Base-by-base conservation (phyloP, 2,113 vertebrate genomes). In the Uropsilus gracilis region DNA sequence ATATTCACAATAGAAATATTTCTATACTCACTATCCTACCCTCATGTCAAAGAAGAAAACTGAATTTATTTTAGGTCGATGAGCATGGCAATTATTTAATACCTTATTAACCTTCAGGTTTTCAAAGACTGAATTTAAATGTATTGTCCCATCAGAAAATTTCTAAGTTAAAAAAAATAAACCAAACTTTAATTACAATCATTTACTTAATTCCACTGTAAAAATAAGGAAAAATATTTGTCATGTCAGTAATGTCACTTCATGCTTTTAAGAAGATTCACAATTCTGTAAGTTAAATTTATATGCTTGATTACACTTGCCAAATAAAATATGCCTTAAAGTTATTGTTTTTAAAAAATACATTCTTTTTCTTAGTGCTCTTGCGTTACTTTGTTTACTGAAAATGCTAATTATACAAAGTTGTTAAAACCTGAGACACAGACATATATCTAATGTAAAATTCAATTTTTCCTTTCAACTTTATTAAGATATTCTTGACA, bases 121-220 rank as follows among this genome's bases (percentile, higher is more conserved):
- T 87, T 83, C 61, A 46, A 24, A 93, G 86, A 72, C 10, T 83
- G n/a, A 66, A n/a, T 44, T 92, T 69, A 80, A 76, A 86, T 75
- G 66, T 59, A 66, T 82, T 48, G 24, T 44, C 6, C 32, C 37
- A 71, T 42, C 11, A 59, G 12, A 94, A 94, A 61, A 91, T 69
- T 39, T 80, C 55, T 61, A 95, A 22, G 13, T 30, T 39, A 14
- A 53, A 71, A 81, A 91, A 3, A 14, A 53, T 64, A 81, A 91
- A 3, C 8, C 4, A 48, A 5, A 64, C 76, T 94, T 9, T 53
- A 91, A 73, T 84, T 73, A 88, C 2, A 39, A 64, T 61, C 26
- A 81, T 22, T 85, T 88, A 75, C 9, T 94, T 63, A 91, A 86
- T 91, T 94, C 6, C n/a, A 83, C 80, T 85, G 81, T 61, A 42